Conservation (phyloP, 2,797 vertebrate species). For the Heterohyrax brucei region DNA sequence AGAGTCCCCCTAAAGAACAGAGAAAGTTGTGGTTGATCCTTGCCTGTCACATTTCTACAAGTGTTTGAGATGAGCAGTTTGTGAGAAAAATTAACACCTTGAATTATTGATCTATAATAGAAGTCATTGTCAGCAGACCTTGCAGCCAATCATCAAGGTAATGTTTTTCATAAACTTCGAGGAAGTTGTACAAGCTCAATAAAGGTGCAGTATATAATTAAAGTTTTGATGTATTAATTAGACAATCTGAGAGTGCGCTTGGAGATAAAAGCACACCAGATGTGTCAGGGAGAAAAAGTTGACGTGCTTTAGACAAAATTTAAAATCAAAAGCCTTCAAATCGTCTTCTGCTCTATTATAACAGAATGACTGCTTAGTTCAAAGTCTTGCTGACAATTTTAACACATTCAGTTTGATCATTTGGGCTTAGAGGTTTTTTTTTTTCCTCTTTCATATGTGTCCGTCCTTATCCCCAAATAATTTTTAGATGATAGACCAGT, state of each 20-base stretch:
- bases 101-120: conserved; percentile 1
- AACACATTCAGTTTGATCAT: conserved; percentile 92
- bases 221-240: conserved; percentile 92
- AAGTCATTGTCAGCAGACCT: conserved; percentile 72
- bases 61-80: conserved; percentile 19
- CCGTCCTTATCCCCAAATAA: conserved; percentile 81
- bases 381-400: conserved; percentile 91
- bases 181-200: conserved; percentile 83
- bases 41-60: neutral
- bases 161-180: conserved; percentile 76
- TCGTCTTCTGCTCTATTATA: conserved; percentile 89
- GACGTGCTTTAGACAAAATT: conserved; percentile 90
- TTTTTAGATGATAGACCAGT: conserved; percentile 77
- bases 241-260: conserved; percentile 89
- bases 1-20: conserved; percentile 8
- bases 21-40: neutral
- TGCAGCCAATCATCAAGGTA: neutral
- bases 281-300: conserved; percentile 90
- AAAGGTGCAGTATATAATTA: conserved; percentile 91
- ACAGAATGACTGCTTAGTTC: conserved; percentile 89
- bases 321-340: conserved; percentile 91
- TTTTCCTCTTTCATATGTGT: conserved; percentile 81
- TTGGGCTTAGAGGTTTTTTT: conserved; percentile 86
- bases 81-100: conserved; percentile 53
- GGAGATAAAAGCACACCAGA: conserved; percentile 93